These are phyloP conservation scores for Ctenochaetus hawaiiensis DNA, from an alignment of 2,797 vertebrate species.

Conservation along the genomic window DNA sequence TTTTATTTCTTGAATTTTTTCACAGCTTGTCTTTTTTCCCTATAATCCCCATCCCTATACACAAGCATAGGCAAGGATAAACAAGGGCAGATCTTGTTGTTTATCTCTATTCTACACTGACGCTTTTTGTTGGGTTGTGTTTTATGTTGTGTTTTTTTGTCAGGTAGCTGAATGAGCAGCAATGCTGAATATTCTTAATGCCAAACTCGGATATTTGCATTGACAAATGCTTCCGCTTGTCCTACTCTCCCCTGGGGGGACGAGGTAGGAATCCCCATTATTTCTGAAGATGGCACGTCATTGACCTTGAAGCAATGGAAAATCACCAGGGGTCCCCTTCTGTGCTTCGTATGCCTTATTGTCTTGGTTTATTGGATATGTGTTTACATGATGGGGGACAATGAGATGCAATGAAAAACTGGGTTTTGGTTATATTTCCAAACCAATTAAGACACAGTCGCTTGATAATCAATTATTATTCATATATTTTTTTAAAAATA, in stretches of 20 bases:
- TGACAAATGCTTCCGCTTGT: constrained; percentile 60
- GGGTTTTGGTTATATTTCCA: constrained; percentile 6
- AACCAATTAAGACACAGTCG: constrained; percentile 8
- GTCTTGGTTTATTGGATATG: constrained; percentile 41
- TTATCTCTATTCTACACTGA: not conserved
- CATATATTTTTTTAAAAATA: constrained; percentile 8
- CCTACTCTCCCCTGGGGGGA: constrained; percentile 47
- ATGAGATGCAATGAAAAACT: constrained; percentile 3
- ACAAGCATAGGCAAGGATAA: constrained; percentile 10
- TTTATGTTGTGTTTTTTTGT: constrained; percentile 35
- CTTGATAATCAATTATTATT: constrained; percentile 19
- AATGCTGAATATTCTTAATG: constrained; percentile 26
- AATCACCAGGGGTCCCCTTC: constrained; percentile 42
- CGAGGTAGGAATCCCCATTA: constrained; percentile 52
- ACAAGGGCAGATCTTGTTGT: not conserved
- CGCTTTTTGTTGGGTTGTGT: constrained; percentile 44
- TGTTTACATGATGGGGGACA: constrained; percentile 6
- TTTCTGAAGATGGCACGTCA: constrained; percentile 59
- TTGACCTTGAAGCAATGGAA: constrained; percentile 72
- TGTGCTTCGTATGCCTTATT: constrained; percentile 30
- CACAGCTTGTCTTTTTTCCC: constrained; percentile 15
- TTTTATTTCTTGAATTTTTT: constrained; percentile 11
- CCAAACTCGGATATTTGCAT: constrained; percentile 59
- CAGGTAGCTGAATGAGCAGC: constrained; percentile 42
- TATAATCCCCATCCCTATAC: not conserved